Base-by-base conservation (phyloP, 1,140 invertebrate species). In the Drosophila pruinosa region DNA sequence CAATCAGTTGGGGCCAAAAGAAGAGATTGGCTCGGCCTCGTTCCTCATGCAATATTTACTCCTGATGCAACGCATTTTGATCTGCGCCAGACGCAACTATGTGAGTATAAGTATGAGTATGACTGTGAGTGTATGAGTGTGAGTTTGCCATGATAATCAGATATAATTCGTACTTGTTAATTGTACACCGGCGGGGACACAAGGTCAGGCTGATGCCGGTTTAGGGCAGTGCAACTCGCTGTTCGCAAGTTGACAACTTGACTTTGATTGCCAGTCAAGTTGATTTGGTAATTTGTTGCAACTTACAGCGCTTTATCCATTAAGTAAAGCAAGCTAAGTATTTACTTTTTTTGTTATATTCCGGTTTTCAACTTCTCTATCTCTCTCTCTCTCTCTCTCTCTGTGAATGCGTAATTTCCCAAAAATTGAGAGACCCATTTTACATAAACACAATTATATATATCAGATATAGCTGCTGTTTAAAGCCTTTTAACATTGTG, bases 1-100 rank as follows among this genome's bases (percentile, higher is more conserved):
- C 78, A 75, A 53, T 31, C 45, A 19, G 2, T 8, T 50, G 24
- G 47, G n/a, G n/a, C 2, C 47, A 36, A 5, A 12, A 56, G 19
- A 57, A 53, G 19, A 57, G 43, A 58, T 67, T 21, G 43, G 39
- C 3, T 63, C 75, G 21, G 92, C 92, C 38, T 92, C 92, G 52
- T 90, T 92, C 31, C 63, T 92, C 24, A 92, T 92, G 92, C 93
- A 92, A 70, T 93, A 93, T 76, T 64, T 94, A 75, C 92, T 95
- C 26, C 77, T 95, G 15, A 92, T 94, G 45, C 93, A 94, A 78
- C 93, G 94, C 58, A 95, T 94, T 89, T 91, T 94, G 48, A 88
- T 94, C 56, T 93, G 92, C 71, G 92, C 92, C 21, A 93, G 92
- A 68, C 92, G 94, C 64, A 93, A 93, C 90, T 94, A 94, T 90